Conservation (phyloP, 2,888 invertebrate genomes). For the Sphaerophoria rueppellii region DNA sequence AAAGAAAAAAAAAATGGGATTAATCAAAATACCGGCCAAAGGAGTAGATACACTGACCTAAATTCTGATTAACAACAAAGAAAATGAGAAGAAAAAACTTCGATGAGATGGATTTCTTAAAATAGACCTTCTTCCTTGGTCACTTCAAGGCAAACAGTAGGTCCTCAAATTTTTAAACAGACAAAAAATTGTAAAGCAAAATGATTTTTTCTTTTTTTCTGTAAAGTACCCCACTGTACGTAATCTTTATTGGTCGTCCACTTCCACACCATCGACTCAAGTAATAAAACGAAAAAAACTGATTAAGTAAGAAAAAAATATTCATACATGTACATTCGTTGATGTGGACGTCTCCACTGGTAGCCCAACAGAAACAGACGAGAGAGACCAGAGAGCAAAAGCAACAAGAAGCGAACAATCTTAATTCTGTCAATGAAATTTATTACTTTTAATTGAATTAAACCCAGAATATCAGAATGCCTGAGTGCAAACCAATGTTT, state of each 20-base stretch:
- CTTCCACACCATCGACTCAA: too few species aligned
- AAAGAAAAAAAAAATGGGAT: slow-evolving; percentile 10
- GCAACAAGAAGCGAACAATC: slow-evolving; percentile 42
- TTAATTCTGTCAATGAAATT: slow-evolving; percentile 67
- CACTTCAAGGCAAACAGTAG: slow-evolving; percentile 2
- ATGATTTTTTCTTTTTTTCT: neutral
- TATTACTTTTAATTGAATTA: slow-evolving; percentile 71
- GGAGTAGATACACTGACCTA: slow-evolving; percentile 57
- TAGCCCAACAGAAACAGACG: slow-evolving; percentile 19
- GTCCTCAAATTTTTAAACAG: neutral
- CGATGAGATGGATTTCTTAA: slow-evolving; percentile 44
- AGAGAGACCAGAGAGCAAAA: neutral
- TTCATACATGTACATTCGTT: neutral
- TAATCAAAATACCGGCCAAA: slow-evolving; percentile 37
- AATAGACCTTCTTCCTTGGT: slow-evolving; percentile 45
- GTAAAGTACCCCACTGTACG: neutral
- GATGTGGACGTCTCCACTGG: neutral
- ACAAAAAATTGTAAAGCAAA: neutral
- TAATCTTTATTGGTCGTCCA: slow-evolving; percentile 27
- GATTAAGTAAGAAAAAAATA: slow-evolving; percentile 18
- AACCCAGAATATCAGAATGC: slow-evolving; percentile 36
- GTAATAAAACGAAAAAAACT: slow-evolving; percentile 8
- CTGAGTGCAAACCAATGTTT: slow-evolving; percentile 14
- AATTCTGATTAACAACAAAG: slow-evolving; percentile 58
- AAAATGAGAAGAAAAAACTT: slow-evolving; percentile 14